Conservation (phyloP, 2,797 vertebrate genomes). For the Enteromius thamalakanensis region DNA sequence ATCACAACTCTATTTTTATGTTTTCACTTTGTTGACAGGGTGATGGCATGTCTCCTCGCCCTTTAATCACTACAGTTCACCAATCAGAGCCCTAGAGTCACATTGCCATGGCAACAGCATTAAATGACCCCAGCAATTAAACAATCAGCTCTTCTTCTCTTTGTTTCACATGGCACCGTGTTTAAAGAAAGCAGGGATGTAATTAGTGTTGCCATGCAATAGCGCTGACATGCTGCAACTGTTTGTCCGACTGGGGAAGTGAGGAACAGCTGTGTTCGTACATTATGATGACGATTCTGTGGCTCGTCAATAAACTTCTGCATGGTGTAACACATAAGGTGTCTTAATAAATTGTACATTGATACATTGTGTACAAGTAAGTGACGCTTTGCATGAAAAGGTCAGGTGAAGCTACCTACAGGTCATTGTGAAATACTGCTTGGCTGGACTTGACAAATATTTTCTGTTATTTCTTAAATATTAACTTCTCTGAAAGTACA, state of each 20-base stretch:
- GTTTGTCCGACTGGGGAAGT: constrained; percentile 62
- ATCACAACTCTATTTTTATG: constrained; percentile 3
- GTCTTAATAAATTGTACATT: constrained; percentile 49
- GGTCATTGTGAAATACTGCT: constrained; percentile 34
- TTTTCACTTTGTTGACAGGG: constrained; percentile 39
- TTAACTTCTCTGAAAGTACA: background rate
- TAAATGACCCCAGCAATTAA: constrained; percentile 85
- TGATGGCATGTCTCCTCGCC: constrained; percentile 56
- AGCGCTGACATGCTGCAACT: constrained; percentile 72
- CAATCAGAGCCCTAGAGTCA: constrained; percentile 67
- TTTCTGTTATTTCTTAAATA: constrained; percentile 6
- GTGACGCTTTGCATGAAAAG: constrained; percentile 55
- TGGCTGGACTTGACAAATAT: background rate
- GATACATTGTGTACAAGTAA: too few species aligned
- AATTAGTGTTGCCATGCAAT: constrained; percentile 81
- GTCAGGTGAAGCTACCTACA: constrained; percentile 53
- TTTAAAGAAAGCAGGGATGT: constrained; percentile 74
- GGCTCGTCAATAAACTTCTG: constrained; percentile 57
- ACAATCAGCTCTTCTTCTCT: constrained; percentile 80
- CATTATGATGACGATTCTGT: constrained; percentile 45
- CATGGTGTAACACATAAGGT: constrained; percentile 54
- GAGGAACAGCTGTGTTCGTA: constrained; percentile 65
- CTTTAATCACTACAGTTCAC: constrained; percentile 70
- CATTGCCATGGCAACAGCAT: constrained; percentile 80
- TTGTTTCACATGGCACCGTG: constrained; percentile 76